A percentile compares a stretch with the other conserved stretches of the same genome.
Conservation (phyloP, 2,797 vertebrate species). For the Microhierax caerulescens region DNA sequence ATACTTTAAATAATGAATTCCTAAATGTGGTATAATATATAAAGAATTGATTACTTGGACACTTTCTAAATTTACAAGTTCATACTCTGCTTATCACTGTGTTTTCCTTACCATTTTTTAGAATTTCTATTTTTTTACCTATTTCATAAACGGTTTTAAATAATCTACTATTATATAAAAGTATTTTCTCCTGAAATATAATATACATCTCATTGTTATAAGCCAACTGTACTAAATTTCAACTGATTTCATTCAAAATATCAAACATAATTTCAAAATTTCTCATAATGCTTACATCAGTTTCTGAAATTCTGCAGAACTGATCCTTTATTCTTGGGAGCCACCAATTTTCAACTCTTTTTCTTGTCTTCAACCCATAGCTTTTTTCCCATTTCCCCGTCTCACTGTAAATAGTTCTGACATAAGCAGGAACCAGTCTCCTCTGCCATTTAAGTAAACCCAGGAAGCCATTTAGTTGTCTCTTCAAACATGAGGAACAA, state of each 20-base stretch:
- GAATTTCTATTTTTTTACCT: neutral
- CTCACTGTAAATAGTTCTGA: constrained; percentile 85
- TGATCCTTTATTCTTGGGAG: constrained; percentile 83
- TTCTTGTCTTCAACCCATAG: constrained; percentile 85
- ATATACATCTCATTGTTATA: neutral
- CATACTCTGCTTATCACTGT: neutral
- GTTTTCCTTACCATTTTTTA: neutral
- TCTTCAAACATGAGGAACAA: constrained; percentile 62
- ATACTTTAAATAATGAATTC: neutral
- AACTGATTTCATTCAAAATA: neutral
- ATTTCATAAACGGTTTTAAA: neutral
- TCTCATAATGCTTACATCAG: constrained; percentile 76
- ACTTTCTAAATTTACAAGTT: neutral
- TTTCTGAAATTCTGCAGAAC: constrained; percentile 70
- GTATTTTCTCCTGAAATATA: neutral
- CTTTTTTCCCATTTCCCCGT: constrained; percentile 88
- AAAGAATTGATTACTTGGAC: neutral
- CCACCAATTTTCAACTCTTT: constrained; percentile 90
- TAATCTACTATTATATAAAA: neutral
- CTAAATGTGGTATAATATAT: neutral
- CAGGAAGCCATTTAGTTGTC: constrained; percentile 1
- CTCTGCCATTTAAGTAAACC: constrained; percentile 16
- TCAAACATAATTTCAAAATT: neutral
- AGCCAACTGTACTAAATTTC: neutral
- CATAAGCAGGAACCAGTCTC: neutral